Evolutionary conservation across 1,140 invertebrate species (phyloP), one percentile per base, ranked within the genome.

Genomic region (Paramacrobiotus metropolitanus): DNA sequence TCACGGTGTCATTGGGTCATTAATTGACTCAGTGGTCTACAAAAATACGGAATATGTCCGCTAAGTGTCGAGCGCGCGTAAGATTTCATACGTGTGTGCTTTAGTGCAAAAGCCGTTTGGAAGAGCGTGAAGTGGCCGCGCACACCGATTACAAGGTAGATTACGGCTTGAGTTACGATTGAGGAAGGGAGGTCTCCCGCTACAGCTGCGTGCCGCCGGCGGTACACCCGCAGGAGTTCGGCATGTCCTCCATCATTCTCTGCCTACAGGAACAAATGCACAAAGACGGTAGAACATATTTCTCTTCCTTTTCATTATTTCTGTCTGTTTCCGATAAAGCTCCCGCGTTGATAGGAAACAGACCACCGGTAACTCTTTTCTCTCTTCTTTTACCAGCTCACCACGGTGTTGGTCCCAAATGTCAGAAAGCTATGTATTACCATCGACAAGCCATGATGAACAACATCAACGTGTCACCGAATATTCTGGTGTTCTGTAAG

Each of bases 91-190:
- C 55, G 44, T 34, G 21, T n/a, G n/a, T n/a, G n/a, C n/a, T n/a
- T n/a, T n/a, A 83, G 70, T 98, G 93, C 71, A 80, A 82, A 65
- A 81, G 88, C 48, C 85, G 92, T 70, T 75, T 97, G 29, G 79
- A 82, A 31, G 79, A 84, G 67, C 77, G 89, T 60, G 87, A 95
- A 72, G 83, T 83, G 70, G 75, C 92, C 44, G 86, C 94, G 67
- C 81, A 85, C 9, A 82, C 84, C 68, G 91, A 98, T 75, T 94
- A 92, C 68, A 84, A 81, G 73, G 82, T 90, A 2, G 89, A 86
- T 65, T 85, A 84, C 71, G 85, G 87, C 1, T 75, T 97, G 44
- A 84, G 84, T 18, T 82, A 82, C 70, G 82, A 86, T 20, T 98
- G 93, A 70, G 83, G 82, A 68, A 82, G 86, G 62, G 91, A 96